Conservation (phyloP, 2,113 vertebrate species). For the Phylloscopus whistleri region DNA sequence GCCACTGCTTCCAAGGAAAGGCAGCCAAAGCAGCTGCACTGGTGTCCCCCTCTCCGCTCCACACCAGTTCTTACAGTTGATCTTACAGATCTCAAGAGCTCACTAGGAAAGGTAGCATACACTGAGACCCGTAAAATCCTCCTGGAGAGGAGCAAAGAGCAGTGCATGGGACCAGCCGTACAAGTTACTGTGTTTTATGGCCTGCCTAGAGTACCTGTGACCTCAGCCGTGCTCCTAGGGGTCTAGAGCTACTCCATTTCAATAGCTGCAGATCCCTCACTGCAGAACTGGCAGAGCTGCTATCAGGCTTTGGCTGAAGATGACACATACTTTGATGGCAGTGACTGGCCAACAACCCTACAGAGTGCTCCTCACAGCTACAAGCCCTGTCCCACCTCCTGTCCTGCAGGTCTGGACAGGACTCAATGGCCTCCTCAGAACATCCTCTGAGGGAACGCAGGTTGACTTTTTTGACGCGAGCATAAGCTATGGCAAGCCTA, state of each 20-base stretch:
- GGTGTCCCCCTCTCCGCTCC: background rate
- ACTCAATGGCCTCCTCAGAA: background rate
- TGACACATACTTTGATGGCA: no score
- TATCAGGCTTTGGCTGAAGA: background rate
- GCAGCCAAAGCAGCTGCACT: background rate
- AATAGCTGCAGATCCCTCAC: background rate
- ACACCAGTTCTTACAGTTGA: background rate
- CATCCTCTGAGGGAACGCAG: rapidly evolving
- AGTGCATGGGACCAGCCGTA: background rate
- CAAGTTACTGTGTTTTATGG: background rate
- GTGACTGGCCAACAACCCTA: rapidly evolving
- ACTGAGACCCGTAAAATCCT: background rate
- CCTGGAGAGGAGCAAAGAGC: background rate
- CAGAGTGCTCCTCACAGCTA: background rate
- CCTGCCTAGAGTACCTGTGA: background rate
- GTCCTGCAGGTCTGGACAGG: background rate
- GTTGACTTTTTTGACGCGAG: background rate
- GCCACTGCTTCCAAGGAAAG: background rate
- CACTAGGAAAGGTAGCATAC: background rate
- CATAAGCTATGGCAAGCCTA: background rate
- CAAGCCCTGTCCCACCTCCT: background rate
- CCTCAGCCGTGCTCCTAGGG: background rate
- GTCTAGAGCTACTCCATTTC: background rate
- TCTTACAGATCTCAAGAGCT: background rate
- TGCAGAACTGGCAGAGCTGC: background rate